Evolutionary conservation across 2,888 invertebrate genomes (phyloP), one percentile per base, ranked within the genome.

Genomic region (Hypomecis atomaria): DNA sequence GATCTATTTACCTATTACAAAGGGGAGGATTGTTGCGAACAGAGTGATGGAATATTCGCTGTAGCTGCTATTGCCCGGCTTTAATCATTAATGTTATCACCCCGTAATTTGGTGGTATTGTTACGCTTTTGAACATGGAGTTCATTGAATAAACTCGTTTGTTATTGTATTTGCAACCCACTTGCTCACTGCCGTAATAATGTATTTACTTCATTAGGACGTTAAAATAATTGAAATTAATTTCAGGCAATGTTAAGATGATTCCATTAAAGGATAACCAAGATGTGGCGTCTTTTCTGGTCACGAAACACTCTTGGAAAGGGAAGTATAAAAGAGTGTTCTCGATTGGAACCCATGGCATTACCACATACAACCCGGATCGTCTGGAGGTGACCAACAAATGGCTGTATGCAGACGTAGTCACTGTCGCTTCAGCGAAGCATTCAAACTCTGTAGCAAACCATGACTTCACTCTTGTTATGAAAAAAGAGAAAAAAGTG

Each of bases 291-390:
- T 99, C 99, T 85, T 99, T 98, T 93, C 95, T 98, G 83, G 98
- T 99, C 83, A 98, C 97, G 42, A 99, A 99, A 92, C 98, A 99
- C 88, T 98, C 97, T 36, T 99, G 99, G 99, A 99, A 98, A 89
- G 99, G 99, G 86, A 99, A 98, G 96, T 99, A 99, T 92, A 99
- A 98, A 88, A 94, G 99, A 77, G 97, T 99, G 79, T 98, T 99
- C 86, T 98, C 99, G 7, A 96, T 99, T 81, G 99, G 99, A 59
- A 97, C 98, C 45, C 95, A 96, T 84, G 99, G 99, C 40, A 97
- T 99, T 76, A 98, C 99, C 52, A 99, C 99, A 0, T 99, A 99
- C 90, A 99, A 99, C 90, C 99, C 92, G 0, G 92, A 92, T 65
- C 84, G 90, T 9, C 69, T 92, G 78, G 92, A 92, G 82, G 91